Conservation (phyloP, 2,888 invertebrate species). For the Anthophora plumipes region DNA sequence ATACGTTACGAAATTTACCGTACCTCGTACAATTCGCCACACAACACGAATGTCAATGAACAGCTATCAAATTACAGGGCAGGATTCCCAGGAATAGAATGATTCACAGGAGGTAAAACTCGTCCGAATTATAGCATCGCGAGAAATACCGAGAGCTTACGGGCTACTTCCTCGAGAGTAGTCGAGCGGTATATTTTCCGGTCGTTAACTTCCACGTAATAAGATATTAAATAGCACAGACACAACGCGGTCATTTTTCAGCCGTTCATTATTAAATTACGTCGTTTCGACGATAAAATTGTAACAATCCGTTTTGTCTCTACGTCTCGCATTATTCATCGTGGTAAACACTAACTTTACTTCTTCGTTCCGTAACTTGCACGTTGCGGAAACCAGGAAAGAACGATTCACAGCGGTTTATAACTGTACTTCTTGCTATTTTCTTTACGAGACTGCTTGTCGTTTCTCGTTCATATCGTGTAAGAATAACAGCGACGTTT, state of each 20-base stretch:
- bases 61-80: neutral
- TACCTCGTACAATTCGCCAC: neutral
- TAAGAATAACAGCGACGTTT: too few relatives aligned
- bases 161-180: slow-evolving; percentile 42
- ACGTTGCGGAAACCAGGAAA: slow-evolving; percentile 18
- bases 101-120: neutral
- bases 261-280: slow-evolving; percentile 51
- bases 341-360: neutral
- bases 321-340: neutral
- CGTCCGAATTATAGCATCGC: slow-evolving; percentile 21
- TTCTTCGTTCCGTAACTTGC: neutral
- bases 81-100: neutral
- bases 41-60: neutral
- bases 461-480: too few relatives aligned
- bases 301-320: slow-evolving; percentile 2
- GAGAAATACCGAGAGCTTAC: slow-evolving; percentile 14
- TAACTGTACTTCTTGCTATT: neutral
- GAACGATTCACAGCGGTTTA: neutral
- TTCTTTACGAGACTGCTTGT: neutral
- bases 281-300: slow-evolving; percentile 2
- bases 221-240: slow-evolving; percentile 44
- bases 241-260: slow-evolving; percentile 30
- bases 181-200: slow-evolving; percentile 53
- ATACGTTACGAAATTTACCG: neutral
- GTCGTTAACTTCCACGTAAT: slow-evolving; percentile 50